These are phyloP conservation scores for Lucilia cuprina DNA, from an alignment of 1,140 invertebrate genomes.

Conservation along the genomic window DNA sequence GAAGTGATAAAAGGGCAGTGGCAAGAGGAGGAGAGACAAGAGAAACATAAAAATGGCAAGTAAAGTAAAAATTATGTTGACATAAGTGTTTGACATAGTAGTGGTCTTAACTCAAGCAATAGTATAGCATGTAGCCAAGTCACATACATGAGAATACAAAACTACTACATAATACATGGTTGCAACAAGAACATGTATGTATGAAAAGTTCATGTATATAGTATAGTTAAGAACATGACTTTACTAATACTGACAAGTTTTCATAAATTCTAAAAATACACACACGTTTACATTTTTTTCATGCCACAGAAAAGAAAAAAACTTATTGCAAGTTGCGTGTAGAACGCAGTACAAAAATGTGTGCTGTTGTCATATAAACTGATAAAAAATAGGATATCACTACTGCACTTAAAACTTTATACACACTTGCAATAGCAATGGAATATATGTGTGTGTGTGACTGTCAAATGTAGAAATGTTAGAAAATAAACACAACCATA, in stretches of 20 bases:
- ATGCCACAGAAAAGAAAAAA: neutral
- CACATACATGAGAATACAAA: neutral
- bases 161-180: too few relatives aligned
- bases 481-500: neutral
- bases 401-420: neutral
- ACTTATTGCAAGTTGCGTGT: neutral
- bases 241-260: too few relatives aligned
- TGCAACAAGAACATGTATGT: too few relatives aligned
- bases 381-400: neutral
- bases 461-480: neutral
- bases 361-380: neutral
- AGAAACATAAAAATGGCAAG: neutral
- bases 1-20: neutral
- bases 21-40: neutral
- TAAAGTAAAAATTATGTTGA: neutral
- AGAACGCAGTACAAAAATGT: neutral
- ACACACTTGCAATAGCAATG: neutral
- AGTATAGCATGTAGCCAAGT: neutral
- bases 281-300: neutral
- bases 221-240: too few relatives aligned
- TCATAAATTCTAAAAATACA: neutral
- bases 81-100: constrained; percentile 7
- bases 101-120: neutral
- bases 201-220: too few relatives aligned
- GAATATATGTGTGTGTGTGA: neutral